These are phyloP conservation scores for Drosophila barbarae DNA, from an alignment of 2,888 invertebrate genomes.

Conservation along the genomic window DNA sequence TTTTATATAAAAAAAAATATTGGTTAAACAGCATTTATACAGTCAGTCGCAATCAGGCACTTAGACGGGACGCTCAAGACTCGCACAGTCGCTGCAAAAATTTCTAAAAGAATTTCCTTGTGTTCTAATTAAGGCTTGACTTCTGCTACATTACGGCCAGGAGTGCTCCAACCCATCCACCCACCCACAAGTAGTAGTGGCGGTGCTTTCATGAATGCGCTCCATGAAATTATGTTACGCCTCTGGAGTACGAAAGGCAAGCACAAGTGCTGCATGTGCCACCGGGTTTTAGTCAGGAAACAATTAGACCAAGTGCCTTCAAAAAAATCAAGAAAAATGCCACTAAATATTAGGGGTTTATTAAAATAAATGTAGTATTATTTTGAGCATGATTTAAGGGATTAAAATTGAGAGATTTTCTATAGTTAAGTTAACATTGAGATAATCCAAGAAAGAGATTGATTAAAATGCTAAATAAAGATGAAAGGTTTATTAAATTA, in stretches of 20 bases:
- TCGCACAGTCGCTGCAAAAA: not conserved
- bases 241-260: constrained; percentile 16
- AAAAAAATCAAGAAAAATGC: not conserved
- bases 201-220: constrained; percentile 17
- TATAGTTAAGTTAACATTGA: not conserved
- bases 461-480: not conserved
- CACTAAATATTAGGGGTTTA: not conserved
- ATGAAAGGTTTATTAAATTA: not conserved
- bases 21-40: not conserved
- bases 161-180: constrained; percentile 3
- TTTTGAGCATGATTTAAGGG: not conserved
- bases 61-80: constrained; percentile 7
- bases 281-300: constrained; percentile 1
- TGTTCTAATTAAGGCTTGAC: constrained; percentile 25
- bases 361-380: not conserved
- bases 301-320: not conserved
- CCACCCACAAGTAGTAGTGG: constrained; percentile 4
- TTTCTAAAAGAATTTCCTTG: constrained; percentile 16
- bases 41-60: constrained; percentile 1
- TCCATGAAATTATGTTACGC: constrained; percentile 20
- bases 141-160: constrained; percentile 21
- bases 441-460: not conserved
- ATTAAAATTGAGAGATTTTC: not conserved
- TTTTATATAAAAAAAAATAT: not conserved
- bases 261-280: not conserved